phyloP scores from a whole-genome alignment of 2,797 vertebrate species.

The Phataginus tricuspis region DNA sequence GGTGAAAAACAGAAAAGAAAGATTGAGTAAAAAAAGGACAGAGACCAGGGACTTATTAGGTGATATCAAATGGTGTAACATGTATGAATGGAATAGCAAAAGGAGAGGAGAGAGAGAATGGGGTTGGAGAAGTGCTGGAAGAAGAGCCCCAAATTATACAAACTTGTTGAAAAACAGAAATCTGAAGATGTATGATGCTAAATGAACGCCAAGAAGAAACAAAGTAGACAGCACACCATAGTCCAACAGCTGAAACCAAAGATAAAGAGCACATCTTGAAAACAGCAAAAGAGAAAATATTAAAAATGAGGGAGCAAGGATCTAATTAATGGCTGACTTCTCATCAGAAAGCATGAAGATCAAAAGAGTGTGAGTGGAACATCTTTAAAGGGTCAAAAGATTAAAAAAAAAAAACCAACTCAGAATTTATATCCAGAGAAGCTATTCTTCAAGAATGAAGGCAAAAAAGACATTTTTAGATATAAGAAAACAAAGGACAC shows the following conservation, averaged over 20 bases:
- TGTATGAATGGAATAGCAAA: not conserved
- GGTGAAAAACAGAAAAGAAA: not conserved
- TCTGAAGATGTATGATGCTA: not conserved
- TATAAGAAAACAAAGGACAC: not conserved
- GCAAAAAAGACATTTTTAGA: not conserved
- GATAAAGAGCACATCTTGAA: not conserved
- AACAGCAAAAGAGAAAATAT: not conserved
- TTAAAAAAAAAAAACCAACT: not conserved
- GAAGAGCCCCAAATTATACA: not conserved
- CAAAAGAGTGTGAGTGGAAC: not conserved
- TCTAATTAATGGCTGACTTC: not conserved
- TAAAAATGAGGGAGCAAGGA: not conserved
- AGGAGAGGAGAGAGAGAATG: not conserved
- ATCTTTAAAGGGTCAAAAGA: not conserved
- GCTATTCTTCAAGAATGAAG: not conserved
- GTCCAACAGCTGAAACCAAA: not conserved
- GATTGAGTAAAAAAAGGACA: not conserved
- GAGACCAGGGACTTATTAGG: not conserved
- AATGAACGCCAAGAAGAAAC: not conserved
- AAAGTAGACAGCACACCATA: not conserved
- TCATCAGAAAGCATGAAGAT: not conserved
- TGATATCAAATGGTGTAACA: not conserved
- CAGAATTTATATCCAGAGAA: not conserved
- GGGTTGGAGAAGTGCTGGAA: not conserved
- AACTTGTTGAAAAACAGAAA: not conserved